Evolutionary conservation across 92 coral and sea anemone genomes (phyloP).

Genomic region (Meandrina meandrites): DNA sequence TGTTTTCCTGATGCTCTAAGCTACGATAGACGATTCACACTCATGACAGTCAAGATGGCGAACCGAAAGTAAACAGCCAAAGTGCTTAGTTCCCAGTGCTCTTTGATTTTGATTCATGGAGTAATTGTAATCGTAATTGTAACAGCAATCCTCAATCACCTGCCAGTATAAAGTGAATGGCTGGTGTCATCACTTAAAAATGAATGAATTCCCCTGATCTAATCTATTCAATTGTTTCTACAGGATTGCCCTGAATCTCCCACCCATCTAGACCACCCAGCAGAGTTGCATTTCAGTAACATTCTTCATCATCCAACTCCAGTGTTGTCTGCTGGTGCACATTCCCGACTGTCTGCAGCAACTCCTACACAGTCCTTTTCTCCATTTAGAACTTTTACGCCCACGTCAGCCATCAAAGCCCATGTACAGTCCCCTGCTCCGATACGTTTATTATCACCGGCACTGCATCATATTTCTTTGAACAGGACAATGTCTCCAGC

Average conservation of each 20-base stretch:
- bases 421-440: conserved; percentile 81
- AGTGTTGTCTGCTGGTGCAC: conserved; percentile 72
- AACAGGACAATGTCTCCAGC: conserved; percentile 68
- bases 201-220: too few species aligned
- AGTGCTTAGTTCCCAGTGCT: too few species aligned
- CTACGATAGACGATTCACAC: too few species aligned
- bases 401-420: conserved; percentile 70
- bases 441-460: conserved; percentile 74
- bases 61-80: too few species aligned
- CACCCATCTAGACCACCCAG: conserved; percentile 43
- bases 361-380: conserved; percentile 80
- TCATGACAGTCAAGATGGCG: too few species aligned
- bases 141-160: too few species aligned
- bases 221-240: neutral
- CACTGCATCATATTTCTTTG: conserved; percentile 64
- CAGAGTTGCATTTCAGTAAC: conserved; percentile 53
- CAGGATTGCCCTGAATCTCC: conserved; percentile 94
- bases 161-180: too few species aligned
- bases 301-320: conserved; percentile 83
- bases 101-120: too few species aligned
- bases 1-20: too few species aligned
- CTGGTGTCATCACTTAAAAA: too few species aligned
- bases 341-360: conserved; percentile 83
- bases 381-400: conserved; percentile 73
- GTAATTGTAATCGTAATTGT: too few species aligned